phyloP scores from a whole-genome alignment of 2,888 invertebrate species.

The Apamea epomidion region DNA sequence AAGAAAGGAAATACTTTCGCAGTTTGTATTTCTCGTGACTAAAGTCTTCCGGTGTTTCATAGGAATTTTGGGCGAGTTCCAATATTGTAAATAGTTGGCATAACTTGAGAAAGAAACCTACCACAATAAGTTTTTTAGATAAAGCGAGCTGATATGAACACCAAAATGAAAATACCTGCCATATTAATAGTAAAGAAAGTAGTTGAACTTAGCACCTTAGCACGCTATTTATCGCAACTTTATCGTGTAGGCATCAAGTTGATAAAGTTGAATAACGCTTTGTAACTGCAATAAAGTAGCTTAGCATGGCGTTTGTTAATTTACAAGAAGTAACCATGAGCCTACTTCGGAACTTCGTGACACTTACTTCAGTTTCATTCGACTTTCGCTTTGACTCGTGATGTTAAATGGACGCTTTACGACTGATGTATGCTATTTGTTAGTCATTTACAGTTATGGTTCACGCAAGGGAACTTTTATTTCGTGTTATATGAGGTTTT shows the following conservation, averaged over 20 bases:
- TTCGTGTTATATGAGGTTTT: slow-evolving; percentile 44
- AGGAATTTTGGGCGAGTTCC: slow-evolving; percentile 34
- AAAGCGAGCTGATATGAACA: slow-evolving; percentile 44
- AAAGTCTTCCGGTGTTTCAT: slow-evolving; percentile 32
- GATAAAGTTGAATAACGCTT: slow-evolving; percentile 81
- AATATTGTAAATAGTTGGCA: slow-evolving; percentile 35
- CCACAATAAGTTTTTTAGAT: slow-evolving; percentile 22
- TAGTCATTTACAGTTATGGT: slow-evolving; percentile 53
- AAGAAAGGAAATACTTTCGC: slow-evolving; percentile 15
- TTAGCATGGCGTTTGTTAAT: slow-evolving; percentile 78
- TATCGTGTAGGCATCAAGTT: slow-evolving; percentile 74
- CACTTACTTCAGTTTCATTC: slow-evolving; percentile 70
- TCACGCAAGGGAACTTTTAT: slow-evolving; percentile 58
- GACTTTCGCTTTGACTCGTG: slow-evolving; percentile 65
- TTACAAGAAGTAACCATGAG: slow-evolving; percentile 67
- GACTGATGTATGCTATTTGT: slow-evolving; percentile 59
- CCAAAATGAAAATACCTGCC: slow-evolving; percentile 31
- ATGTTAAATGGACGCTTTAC: slow-evolving; percentile 62
- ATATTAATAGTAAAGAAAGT: slow-evolving; percentile 54
- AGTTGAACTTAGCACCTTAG: slow-evolving; percentile 60
- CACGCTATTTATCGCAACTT: slow-evolving; percentile 78
- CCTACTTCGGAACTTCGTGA: slow-evolving; percentile 67
- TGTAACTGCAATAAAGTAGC: slow-evolving; percentile 67
- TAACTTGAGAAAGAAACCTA: neutral
- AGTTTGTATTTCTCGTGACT: slow-evolving; percentile 21